Base-by-base conservation (phyloP, 2,113 vertebrate species). In the Calidris pygmaea region DNA sequence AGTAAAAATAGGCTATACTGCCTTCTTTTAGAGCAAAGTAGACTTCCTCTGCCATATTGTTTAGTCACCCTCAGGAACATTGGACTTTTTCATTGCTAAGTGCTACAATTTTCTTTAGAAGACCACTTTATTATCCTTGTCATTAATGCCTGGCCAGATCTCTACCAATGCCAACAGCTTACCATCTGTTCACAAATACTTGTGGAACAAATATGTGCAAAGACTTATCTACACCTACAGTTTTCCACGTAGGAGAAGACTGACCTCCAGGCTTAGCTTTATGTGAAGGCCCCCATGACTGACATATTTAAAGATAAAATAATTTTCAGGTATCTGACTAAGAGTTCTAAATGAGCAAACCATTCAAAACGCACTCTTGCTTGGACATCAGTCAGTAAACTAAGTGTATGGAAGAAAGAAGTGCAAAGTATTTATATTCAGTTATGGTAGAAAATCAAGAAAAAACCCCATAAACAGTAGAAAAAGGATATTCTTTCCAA, bases 151-250 rank as follows among this genome's bases (percentile, higher is more conserved):
- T 90, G 85, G 87, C 78, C 75, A 70, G 50, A 88, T 96, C 32
- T 90, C 41, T 80, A 59, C 59, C 55, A 74, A 73, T 90, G 83
- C 80, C 90, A 90, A 55, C 9, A 1, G 29, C 92, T 88, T 93
- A 13, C 88, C 86, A 90, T 95, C 88, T 91, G 93, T 93, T 93
- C 89, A 76, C 48, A 91, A 90, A 79, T 85, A 59, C 45, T 85
- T 83, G 74, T 76, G 59, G 37, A 90, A 72, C 5, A 93, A 95
- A 76, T 83, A 52, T 39, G 12, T 87, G 41, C 34, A 72, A 91
- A 70, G 12, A 53, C 34, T 93, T 82, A 60, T 19, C 65, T 83
- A 89, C 50, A 91, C 55, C 82, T 95, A 73, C 81, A 83, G 45
- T 66, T 86, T 94, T 93, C 37, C 34, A 13, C 17, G 32, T 37